Evolutionary conservation across 1,140 invertebrate genomes (phyloP).

Genomic region (Dendroctonus ponderosae): DNA sequence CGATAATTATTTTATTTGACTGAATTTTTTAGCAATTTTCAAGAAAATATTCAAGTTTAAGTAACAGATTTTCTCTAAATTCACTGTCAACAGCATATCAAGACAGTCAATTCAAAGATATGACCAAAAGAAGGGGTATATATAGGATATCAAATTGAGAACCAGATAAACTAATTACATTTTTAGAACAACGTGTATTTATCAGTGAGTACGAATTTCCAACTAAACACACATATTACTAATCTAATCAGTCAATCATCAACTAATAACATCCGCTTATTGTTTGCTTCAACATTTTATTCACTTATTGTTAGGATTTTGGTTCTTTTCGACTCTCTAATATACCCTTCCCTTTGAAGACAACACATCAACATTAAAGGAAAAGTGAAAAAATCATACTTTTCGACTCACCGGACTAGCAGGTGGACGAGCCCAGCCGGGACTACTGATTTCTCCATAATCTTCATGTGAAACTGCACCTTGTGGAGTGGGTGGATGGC

Average conservation of each 20-base stretch:
- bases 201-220: too few relatives aligned
- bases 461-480: conserved; percentile 82
- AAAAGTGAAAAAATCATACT: conserved; percentile 24
- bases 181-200: too few relatives aligned
- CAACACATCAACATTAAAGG: conserved; percentile 6
- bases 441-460: conserved; percentile 82
- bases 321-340: background rate
- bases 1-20: background rate
- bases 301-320: too few relatives aligned
- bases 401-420: conserved; percentile 72
- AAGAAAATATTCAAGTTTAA: conserved; percentile 4
- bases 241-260: too few relatives aligned
- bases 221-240: too few relatives aligned
- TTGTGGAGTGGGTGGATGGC: conserved; percentile 71
- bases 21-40: background rate
- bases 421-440: conserved; percentile 83
- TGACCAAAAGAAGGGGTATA: conserved; percentile 5
- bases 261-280: too few relatives aligned
- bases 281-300: too few relatives aligned
- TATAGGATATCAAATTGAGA: background rate
- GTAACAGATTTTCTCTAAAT: conserved; percentile 7
- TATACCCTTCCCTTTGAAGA: background rate
- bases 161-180: too few relatives aligned
- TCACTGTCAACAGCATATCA: conserved; percentile 11
- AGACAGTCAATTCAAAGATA: conserved; percentile 7